Evolutionary conservation across 1,140 invertebrate species (phyloP).

Genomic region (Pararge aegeria): DNA sequence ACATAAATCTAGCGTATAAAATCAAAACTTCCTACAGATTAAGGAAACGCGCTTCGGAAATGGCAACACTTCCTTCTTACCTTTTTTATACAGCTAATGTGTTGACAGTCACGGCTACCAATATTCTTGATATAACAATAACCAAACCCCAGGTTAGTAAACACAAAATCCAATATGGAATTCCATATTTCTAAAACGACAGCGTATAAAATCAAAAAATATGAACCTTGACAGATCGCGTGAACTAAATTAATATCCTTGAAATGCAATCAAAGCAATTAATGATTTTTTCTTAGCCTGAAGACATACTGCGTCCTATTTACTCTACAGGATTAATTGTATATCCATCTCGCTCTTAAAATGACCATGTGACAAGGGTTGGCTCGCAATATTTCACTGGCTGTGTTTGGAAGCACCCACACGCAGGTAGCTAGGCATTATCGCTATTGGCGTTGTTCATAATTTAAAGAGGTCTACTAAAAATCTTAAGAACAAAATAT

Average conservation of each 20-base stretch:
- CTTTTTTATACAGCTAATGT: constrained; percentile 45
- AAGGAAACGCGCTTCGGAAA: constrained; percentile 42
- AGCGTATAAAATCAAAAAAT: constrained; percentile 72
- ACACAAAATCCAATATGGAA: constrained; percentile 58
- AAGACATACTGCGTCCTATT: constrained; percentile 28
- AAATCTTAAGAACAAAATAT: constrained; percentile 34
- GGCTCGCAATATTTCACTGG: constrained; percentile 71
- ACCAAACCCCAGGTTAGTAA: constrained; percentile 63
- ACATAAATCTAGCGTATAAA: constrained; percentile 37
- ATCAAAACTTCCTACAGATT: constrained; percentile 51
- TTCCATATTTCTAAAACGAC: constrained; percentile 48
- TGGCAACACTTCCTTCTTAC: constrained; percentile 69
- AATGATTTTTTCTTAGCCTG: constrained; percentile 50
- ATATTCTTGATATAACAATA: constrained; percentile 56
- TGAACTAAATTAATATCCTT: constrained; percentile 78
- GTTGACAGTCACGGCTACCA: constrained; percentile 66
- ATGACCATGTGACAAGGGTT: constrained; percentile 72
- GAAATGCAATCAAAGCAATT: constrained; percentile 77
- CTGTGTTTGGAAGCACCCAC: constrained; percentile 62
- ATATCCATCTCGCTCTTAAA: constrained; percentile 45
- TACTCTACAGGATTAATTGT: constrained; percentile 13
- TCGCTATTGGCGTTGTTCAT: constrained; percentile 71
- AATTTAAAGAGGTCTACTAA: constrained; percentile 51
- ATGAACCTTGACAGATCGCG: constrained; percentile 67
- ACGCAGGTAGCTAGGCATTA: constrained; percentile 77